phyloP scores from a whole-genome alignment of 2,113 vertebrate genomes.

The Motacilla alba region DNA sequence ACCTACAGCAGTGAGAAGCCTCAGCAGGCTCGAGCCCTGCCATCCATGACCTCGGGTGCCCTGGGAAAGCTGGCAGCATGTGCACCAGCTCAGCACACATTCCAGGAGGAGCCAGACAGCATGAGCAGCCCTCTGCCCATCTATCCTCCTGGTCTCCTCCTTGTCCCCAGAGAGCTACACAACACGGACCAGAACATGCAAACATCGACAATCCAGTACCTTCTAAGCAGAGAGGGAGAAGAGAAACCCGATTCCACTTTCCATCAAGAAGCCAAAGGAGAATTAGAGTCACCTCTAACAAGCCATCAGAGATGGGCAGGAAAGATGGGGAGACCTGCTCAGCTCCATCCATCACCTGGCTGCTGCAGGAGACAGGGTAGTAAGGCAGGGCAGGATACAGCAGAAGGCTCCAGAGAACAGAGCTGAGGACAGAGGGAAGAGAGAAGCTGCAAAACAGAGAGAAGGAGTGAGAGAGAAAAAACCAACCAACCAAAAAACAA shows the following conservation, averaged over 20 bases:
- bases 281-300: background rate
- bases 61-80: background rate
- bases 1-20: background rate
- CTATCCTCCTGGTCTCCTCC: background rate
- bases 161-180: background rate
- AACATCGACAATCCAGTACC: background rate
- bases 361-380: background rate
- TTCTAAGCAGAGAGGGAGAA: background rate
- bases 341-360: background rate
- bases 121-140: background rate
- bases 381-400: background rate
- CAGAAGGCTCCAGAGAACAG: background rate
- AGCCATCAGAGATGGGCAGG: background rate
- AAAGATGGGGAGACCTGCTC: background rate
- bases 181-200: background rate
- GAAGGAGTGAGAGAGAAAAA: background rate
- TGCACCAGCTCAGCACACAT: background rate
- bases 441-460: background rate
- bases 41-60: rapidly evolving
- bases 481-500: too few relatives aligned
- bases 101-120: background rate
- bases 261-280: background rate
- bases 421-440: background rate
- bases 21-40: background rate
- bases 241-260: rapidly evolving